Conservation (phyloP, 2,888 invertebrate genomes). For the Melikaiella ostensackeni region DNA sequence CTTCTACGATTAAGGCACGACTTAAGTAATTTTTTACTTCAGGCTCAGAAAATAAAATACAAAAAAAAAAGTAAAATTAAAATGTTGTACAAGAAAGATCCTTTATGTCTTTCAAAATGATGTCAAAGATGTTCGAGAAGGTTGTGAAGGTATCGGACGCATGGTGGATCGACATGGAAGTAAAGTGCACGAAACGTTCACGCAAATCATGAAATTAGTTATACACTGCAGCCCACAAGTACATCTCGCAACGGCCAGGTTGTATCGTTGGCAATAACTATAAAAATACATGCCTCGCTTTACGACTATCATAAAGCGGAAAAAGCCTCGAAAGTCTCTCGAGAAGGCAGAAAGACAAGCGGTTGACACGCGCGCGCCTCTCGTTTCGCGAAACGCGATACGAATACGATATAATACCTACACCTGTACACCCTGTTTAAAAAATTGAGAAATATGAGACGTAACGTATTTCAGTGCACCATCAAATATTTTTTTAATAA, state of each 20-base stretch:
- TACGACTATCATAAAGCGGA: constrained; percentile 65
- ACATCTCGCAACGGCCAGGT: constrained; percentile 33
- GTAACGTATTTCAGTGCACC: neutral
- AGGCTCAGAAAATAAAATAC: neutral
- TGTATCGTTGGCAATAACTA: constrained; percentile 36
- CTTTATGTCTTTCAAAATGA: neutral
- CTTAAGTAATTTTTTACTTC: neutral
- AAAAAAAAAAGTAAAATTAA: neutral
- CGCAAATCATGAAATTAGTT: constrained; percentile 38
- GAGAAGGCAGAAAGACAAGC: constrained; percentile 38
- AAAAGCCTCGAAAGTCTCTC: constrained; percentile 38
- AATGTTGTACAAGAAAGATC: neutral
- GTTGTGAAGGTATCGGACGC: constrained; percentile 6
- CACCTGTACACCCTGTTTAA: constrained; percentile 29
- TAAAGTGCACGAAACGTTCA: constrained; percentile 36
- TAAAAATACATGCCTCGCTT: constrained; percentile 50
- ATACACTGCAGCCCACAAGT: constrained; percentile 39
- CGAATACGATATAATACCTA: constrained; percentile 37
- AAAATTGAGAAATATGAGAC: constrained; percentile 23
- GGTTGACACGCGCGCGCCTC: constrained; percentile 39
- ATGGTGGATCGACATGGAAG: constrained; percentile 27
- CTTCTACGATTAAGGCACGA: neutral
- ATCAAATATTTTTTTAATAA: constrained; percentile 13
- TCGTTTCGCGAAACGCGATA: constrained; percentile 40
- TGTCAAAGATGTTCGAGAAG: constrained; percentile 6